Evolutionary conservation across 2,797 vertebrate species (phyloP), one percentile per base, ranked within the genome.

Genomic region (Acanthornis magna): DNA sequence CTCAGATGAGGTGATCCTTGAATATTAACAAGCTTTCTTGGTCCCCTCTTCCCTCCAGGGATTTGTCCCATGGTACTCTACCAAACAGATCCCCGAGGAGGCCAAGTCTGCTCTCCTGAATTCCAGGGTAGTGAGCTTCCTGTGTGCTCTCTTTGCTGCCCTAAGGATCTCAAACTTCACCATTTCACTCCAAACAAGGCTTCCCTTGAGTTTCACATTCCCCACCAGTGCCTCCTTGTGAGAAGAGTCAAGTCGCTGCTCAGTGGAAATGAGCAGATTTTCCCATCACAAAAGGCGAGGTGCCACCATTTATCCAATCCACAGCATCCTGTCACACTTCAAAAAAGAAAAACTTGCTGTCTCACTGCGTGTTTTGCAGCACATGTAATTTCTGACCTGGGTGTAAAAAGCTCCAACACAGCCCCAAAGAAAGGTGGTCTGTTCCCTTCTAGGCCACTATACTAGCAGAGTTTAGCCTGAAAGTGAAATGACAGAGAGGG

Each of bases 201-300:
- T 48, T 11, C 34, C 34, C 65, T 13, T 27, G 27, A 71, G 14
- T 19, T 57, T 71, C 32, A 36, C 21, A 50, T 57, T 43, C 17
- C 17, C 16, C 14, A 34, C 14, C 17, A 77, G 57, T 8, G 14
- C 9, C 30, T 48, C 25, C 18, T 32, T 42, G 48, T 40, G 40
- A 77, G 53, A 81, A 68, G n/a, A 19, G 71, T 29, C 21, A 38
- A 72, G 27, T 42, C 15, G 2, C 43, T 2, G 2, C 17, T 55
- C 19, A 30, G 43, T 1, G 4, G 48, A 58, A 77, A 80, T 51
- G 6, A 6, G 32, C 19, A 10, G 6, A 43, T 13, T 76, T 85
- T 19, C 10, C 2, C 2, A 2, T 19, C 32, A 50, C 21, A 60
- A 43, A 75, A 70, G 0, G 1, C 1, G 6, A 75, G 19, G 5